Evolutionary conservation across 2,113 vertebrate genomes (phyloP).

Genomic region (Pollimyrus isidori): DNA sequence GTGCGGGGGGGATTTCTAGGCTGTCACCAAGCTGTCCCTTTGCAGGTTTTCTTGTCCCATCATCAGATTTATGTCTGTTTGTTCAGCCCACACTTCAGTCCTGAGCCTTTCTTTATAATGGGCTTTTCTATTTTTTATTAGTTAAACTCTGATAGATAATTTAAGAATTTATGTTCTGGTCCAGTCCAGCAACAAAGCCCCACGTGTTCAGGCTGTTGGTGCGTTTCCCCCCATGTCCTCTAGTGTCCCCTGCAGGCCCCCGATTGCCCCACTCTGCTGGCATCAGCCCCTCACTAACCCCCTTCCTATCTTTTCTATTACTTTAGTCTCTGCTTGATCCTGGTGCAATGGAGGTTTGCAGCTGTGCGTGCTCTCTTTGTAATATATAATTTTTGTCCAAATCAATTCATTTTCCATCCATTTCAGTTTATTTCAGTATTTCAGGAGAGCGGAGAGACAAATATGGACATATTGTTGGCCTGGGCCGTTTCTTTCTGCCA

Average conservation of each 20-base stretch:
- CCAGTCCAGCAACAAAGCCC: not conserved
- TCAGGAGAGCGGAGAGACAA: not conserved
- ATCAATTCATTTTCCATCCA: not conserved
- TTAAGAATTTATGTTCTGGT: not conserved
- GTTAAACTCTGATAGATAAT: not conserved
- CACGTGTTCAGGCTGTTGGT: not conserved
- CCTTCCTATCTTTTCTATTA: not conserved
- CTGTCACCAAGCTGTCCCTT: slow-evolving; percentile 6
- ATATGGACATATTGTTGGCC: not conserved
- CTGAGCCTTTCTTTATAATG: not conserved
- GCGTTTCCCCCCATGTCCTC: not conserved
- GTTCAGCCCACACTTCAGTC: not conserved
- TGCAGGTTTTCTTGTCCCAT: not conserved
- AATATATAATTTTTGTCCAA: not conserved
- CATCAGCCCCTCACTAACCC: not conserved
- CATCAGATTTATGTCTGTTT: slow-evolving; percentile 29
- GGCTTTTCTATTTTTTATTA: not conserved
- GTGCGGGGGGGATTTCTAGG: slow-evolving; percentile 4
- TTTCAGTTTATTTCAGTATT: slow-evolving; percentile 5
- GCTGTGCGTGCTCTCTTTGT: not conserved
- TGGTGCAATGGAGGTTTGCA: not conserved
- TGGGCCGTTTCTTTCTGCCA: not conserved
- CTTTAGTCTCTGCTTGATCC: not conserved
- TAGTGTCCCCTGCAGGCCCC: not conserved
- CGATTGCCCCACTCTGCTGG: not conserved